Conservation (phyloP, 2,113 vertebrate species). For the Cavia aperea region DNA sequence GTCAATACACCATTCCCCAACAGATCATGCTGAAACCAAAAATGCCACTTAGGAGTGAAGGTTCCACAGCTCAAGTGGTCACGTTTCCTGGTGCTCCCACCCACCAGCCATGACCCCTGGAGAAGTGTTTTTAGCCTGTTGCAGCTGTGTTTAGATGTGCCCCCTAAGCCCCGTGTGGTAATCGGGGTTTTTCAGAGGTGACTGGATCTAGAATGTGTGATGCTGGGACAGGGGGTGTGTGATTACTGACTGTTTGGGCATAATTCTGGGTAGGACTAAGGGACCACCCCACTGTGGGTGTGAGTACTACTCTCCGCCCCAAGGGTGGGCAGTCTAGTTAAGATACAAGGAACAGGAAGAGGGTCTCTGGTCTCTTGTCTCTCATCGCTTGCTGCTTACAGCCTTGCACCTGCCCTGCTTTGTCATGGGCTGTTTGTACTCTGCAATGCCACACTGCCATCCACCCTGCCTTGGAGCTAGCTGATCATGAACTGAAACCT, state of each 20-base stretch:
- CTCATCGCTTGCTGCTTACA: neutral
- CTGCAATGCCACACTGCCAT: neutral
- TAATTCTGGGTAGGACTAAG: neutral
- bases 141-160: neutral
- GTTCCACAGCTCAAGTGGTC: rapidly evolving
- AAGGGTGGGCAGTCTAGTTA: neutral
- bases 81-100: neutral
- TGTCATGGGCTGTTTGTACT: neutral
- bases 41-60: neutral
- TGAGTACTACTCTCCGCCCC: neutral
- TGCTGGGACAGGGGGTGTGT: neutral
- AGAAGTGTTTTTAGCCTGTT: neutral
- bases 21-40: neutral
- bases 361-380: neutral
- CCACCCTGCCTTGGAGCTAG: neutral
- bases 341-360: neutral
- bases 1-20: neutral
- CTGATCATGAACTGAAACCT: neutral
- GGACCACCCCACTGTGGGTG: neutral
- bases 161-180: neutral
- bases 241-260: neutral
- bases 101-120: neutral
- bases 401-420: neutral
- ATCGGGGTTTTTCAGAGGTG: neutral
- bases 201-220: neutral